Base-by-base conservation (phyloP, 1,140 invertebrate species). In the Aphelenchoides fujianensis region DNA sequence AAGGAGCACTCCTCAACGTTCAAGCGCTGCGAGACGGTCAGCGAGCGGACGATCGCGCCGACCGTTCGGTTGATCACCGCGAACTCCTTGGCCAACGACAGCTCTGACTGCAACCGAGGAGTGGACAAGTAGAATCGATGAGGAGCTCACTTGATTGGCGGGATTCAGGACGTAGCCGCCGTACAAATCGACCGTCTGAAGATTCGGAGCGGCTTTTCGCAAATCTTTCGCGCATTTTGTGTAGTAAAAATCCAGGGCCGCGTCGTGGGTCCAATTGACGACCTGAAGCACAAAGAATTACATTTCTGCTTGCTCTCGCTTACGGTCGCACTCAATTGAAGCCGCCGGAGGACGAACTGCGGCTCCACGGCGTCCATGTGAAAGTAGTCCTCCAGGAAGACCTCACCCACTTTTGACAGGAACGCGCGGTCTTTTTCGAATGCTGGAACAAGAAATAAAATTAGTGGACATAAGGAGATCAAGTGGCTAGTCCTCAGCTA, bases 341-440 rank as follows among this genome's bases (percentile, higher is more conserved):
- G 34, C 5, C 55, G 55, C 7, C 34, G 5, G 5, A 59, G 19
- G 5, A 5, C 23, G 5, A 5, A 32, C 34, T 59, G 55, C 28
- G 55, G 55, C 23, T 7, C 5, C 7, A 59, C 55, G 34, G 23
- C 5, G 19, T 5, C 5, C 5, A 59, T 5, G 19, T 59, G 55
- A 59, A 59, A 5, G 23, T 59, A 59, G 19, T 59, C 55, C 34
- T 59, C 55, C 5, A 59, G 19, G 19, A 30, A 59, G 5, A 59
- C 7, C 19, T 59, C 5, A 7, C 55, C 55, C 12, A 19, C 23
- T 59, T 59, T 59, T 5, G 55, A 5, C 55, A 59, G 19, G 34
- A 59, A 59, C 5, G 5, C 5, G 34, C 19, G 55, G 23, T 19
- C 55, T 59, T 59, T 59, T 59, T 59, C 55, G 55, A 59, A 59